phyloP scores from a whole-genome alignment of 2,888 invertebrate genomes.

The Syrphus vitripennis region DNA sequence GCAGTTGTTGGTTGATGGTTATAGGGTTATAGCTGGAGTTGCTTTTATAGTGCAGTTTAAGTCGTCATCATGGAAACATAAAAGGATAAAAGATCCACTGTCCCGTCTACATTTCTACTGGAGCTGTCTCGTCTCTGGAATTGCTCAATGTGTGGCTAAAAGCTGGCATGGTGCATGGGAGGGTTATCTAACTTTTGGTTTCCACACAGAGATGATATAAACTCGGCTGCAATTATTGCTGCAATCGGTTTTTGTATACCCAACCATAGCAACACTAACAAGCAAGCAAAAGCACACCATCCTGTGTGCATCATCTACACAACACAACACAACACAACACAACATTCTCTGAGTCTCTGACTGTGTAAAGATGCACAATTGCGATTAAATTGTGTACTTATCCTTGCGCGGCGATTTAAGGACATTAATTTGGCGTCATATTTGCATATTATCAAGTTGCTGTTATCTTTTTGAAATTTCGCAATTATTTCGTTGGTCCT shows the following conservation, averaged over 20 bases:
- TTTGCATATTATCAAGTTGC: conserved; percentile 69
- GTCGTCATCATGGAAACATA: conserved; percentile 32
- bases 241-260: conserved; percentile 4
- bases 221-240: background rate
- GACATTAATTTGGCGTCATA: conserved; percentile 70
- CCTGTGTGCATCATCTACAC: background rate
- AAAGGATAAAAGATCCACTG: conserved; percentile 39
- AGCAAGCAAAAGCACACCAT: background rate
- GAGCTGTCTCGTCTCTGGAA: background rate
- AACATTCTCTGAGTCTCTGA: too few species aligned
- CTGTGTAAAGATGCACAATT: conserved; percentile 40
- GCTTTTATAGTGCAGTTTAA: conserved; percentile 20
- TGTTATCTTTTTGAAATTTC: conserved; percentile 62
- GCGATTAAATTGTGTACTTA: conserved; percentile 70
- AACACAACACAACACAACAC: background rate
- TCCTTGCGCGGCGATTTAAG: conserved; percentile 64
- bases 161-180: background rate
- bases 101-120: background rate
- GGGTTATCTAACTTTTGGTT: conserved; percentile 1
- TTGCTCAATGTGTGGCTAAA: background rate
- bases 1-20: background rate
- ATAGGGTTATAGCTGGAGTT: background rate
- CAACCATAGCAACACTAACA: background rate
- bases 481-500: conserved; percentile 62
- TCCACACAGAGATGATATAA: conserved; percentile 1